Conservation (phyloP, 2,888 invertebrate species). For the Rhorus exstirpatorius region DNA sequence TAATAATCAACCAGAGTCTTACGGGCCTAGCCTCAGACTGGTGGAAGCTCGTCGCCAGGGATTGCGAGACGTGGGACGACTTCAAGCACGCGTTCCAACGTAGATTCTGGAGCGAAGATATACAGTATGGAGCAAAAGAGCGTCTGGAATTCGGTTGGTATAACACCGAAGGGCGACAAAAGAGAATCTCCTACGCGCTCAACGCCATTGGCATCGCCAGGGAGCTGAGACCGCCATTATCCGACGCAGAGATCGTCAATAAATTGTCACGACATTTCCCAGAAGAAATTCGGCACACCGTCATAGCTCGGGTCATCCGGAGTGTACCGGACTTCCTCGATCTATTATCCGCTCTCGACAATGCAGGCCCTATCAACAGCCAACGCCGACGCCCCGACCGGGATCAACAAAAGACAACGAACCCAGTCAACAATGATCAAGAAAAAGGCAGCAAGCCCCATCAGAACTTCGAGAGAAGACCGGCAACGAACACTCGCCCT, state of each 20-base stretch:
- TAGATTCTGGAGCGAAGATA: no score
- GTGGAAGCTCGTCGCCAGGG: no score
- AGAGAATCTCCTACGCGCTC: background rate
- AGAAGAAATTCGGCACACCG: no score
- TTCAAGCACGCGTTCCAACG: no score
- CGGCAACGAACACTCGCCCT: background rate
- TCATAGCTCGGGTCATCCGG: no score
- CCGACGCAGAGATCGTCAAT: no score
- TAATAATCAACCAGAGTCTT: background rate
- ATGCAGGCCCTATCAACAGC: background rate
- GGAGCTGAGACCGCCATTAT: no score
- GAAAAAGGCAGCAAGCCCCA: background rate
- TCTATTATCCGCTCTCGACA: constrained; percentile 1
- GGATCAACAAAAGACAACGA: background rate
- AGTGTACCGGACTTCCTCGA: background rate
- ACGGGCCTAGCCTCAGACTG: no score
- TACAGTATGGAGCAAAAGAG: background rate
- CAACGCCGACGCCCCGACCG: background rate
- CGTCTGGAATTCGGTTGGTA: constrained; percentile 36
- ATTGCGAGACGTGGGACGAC: no score
- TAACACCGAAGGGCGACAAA: background rate
- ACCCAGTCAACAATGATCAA: background rate
- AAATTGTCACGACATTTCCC: no score
- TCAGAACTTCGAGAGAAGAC: background rate
- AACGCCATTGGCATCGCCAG: no score